Conservation (phyloP, 2,888 invertebrate genomes). For the Apamea crenata region DNA sequence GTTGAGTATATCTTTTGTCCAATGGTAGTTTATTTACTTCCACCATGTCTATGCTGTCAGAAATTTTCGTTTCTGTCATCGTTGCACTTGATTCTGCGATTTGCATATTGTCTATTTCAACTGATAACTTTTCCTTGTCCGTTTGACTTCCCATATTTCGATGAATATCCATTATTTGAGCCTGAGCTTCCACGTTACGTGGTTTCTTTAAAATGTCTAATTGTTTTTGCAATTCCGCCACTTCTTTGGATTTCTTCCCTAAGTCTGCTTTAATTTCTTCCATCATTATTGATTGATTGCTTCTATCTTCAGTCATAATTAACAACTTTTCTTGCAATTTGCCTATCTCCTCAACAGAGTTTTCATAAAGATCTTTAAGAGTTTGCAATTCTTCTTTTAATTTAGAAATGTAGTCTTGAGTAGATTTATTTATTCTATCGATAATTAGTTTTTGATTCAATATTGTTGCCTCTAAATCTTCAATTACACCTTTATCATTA, state of each 20-base stretch:
- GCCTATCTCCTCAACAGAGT: conserved; percentile 71
- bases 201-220: conserved; percentile 72
- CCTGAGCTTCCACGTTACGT: conserved; percentile 67
- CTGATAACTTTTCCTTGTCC: conserved; percentile 59
- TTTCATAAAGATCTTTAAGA: conserved; percentile 76
- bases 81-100: conserved; percentile 47
- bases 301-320: conserved; percentile 68
- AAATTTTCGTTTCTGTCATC: conserved; percentile 31
- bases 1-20: conserved; percentile 41
- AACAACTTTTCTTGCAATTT: conserved; percentile 74
- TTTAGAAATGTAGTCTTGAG: conserved; percentile 76
- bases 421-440: conserved; percentile 79
- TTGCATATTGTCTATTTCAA: conserved; percentile 48
- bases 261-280: conserved; percentile 70
- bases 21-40: conserved; percentile 35
- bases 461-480: conserved; percentile 81
- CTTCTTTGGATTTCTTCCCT: conserved; percentile 75
- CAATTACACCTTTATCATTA: conserved; percentile 76
- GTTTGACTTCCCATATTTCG: conserved; percentile 71
- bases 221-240: conserved; percentile 71
- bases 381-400: conserved; percentile 78
- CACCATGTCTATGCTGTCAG: conserved; percentile 18
- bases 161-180: conserved; percentile 28
- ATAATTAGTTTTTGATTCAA: conserved; percentile 82
- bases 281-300: conserved; percentile 65